Conservation (phyloP, 2,113 vertebrate genomes). For the Panthera uncia region DNA sequence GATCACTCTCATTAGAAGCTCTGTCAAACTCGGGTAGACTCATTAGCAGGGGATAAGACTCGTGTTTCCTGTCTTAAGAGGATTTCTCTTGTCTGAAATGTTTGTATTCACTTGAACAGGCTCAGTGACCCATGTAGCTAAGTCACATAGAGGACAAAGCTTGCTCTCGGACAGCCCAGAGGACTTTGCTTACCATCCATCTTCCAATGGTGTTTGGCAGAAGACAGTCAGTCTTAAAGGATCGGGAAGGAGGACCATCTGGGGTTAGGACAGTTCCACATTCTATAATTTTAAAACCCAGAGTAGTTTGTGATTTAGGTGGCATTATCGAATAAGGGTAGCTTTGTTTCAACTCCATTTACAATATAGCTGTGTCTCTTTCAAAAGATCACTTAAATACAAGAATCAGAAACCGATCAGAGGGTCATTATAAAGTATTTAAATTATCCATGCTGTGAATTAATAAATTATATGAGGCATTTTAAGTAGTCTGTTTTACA, state of each 20-base stretch:
- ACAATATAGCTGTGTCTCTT: not conserved
- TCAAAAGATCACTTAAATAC: conserved; percentile 30
- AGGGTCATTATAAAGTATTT: not conserved
- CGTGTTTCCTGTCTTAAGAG: conserved; percentile 44
- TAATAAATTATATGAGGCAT: not conserved
- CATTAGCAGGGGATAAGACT: conserved; percentile 38
- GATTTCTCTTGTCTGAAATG: conserved; percentile 49
- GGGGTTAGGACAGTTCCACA: not conserved
- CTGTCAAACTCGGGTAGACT: not conserved
- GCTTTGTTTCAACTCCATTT: not conserved
- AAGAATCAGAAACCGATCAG: not conserved
- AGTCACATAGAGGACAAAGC: not conserved
- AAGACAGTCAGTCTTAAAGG: not conserved
- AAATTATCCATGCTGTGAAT: not conserved
- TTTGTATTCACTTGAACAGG: conserved; percentile 36
- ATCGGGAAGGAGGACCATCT: not conserved
- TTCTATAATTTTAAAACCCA: conserved; percentile 31
- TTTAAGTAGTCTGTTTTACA: conserved; percentile 17
- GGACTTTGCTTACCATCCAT: not conserved
- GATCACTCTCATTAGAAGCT: not conserved
- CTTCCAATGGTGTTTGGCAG: not conserved
- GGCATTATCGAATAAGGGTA: not conserved
- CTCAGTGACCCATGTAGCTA: not conserved
- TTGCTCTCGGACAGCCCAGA: not conserved
- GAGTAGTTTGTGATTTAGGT: not conserved